Conservation (phyloP, 2,797 vertebrate genomes). For the Enteromius paludinosus region DNA sequence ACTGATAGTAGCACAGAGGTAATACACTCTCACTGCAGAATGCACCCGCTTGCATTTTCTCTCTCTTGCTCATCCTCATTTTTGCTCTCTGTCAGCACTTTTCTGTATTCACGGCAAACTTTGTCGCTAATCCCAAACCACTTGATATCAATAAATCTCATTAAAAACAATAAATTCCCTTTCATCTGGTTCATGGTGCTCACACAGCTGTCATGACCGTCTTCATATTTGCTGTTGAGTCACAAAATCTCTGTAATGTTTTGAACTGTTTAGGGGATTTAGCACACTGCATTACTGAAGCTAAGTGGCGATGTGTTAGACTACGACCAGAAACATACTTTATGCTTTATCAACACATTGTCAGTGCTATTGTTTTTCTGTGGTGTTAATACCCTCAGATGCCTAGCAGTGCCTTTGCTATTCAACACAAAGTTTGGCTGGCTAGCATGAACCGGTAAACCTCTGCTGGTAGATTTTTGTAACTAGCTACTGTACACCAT, state of each 20-base stretch:
- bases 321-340: background rate
- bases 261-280: background rate
- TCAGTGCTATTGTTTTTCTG: background rate
- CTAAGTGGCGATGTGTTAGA: background rate
- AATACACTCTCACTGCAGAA: conserved; percentile 29
- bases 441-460: background rate
- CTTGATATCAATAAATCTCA: conserved; percentile 24
- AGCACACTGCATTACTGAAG: background rate
- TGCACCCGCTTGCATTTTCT: conserved; percentile 27
- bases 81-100: conserved; percentile 31
- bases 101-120: conserved; percentile 8
- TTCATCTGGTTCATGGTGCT: background rate
- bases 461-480: background rate
- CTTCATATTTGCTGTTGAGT: background rate
- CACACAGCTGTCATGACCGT: background rate
- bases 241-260: background rate
- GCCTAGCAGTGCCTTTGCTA: background rate
- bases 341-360: background rate
- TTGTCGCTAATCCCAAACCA: conserved; percentile 9
- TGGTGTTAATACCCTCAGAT: background rate
- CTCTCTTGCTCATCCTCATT: conserved; percentile 1
- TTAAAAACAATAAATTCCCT: conserved; percentile 5
- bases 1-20: conserved; percentile 22
- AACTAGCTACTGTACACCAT: background rate
- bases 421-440: background rate